These are phyloP conservation scores for Chaunax sp. DNA, from an alignment of 2,797 vertebrate genomes.

Conservation along the genomic window DNA sequence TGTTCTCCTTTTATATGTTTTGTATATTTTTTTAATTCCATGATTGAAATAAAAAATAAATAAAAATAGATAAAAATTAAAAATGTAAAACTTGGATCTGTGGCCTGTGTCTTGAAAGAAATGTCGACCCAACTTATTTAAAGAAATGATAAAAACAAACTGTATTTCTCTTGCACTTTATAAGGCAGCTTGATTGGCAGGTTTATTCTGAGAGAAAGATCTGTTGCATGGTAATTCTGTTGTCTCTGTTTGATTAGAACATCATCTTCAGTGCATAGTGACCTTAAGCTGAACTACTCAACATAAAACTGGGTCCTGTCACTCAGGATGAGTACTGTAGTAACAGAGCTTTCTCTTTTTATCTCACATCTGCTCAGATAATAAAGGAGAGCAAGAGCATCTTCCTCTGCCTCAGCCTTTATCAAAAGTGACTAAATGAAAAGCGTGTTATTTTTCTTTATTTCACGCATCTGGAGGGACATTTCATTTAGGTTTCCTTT, in stretches of 20 bases:
- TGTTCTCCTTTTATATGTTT: too few relatives aligned
- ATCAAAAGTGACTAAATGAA: conserved; percentile 6
- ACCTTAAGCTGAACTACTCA: conserved; percentile 18
- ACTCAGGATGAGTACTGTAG: conserved; percentile 21
- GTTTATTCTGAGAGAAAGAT: background rate
- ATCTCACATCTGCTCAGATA: conserved; percentile 22
- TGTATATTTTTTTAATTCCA: too few relatives aligned
- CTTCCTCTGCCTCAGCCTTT: conserved; percentile 3
- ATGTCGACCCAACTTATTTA: too few relatives aligned
- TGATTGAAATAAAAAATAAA: too few relatives aligned
- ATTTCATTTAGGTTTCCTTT: conserved; percentile 23
- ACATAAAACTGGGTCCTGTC: conserved; percentile 19
- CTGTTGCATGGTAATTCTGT: background rate
- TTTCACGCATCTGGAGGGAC: background rate
- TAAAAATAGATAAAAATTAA: too few relatives aligned
- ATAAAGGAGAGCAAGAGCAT: conserved; percentile 29
- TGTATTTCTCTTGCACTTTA: background rate
- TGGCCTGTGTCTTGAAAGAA: too few relatives aligned
- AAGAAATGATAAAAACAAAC: too few relatives aligned
- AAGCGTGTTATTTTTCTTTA: conserved; percentile 6
- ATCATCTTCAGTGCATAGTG: conserved; percentile 2
- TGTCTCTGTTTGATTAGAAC: background rate
- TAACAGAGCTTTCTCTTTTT: conserved; percentile 19
- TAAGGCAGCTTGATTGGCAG: background rate
- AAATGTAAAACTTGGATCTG: too few relatives aligned